Evolutionary conservation across 2,113 vertebrate species (phyloP), one percentile per base, ranked within the genome.

Genomic region (Poeciliopsis prolifica): DNA sequence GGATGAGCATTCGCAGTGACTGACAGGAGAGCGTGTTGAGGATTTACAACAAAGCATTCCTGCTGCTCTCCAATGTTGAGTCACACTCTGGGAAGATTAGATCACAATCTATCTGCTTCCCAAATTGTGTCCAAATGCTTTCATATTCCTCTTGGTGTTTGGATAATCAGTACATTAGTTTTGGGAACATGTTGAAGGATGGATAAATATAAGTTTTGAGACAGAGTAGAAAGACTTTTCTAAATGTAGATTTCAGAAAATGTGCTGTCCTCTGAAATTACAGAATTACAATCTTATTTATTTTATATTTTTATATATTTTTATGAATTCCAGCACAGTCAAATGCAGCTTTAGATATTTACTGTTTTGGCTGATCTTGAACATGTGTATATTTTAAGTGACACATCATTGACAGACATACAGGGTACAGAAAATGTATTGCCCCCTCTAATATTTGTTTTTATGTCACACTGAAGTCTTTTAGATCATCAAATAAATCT

Each of bases 21-120:
- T 77, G 87, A 90, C 87, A 88, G 79, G 70, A 75, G 80, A 69
- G 83, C 30, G 81, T 90, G 88, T 70, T 81, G 77, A 75, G 87
- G 88, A 84, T 85, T 91, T 85, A 82, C 61, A 87, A 80, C 74
- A 82, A 88, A 86, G 77, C 80, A 88, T 91, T 87, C 82, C 79
- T 78, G 71, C 80, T 80, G 84, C 70, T 85, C 70, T 81, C 72
- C 74, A 74, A 26, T 63, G 70, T 75, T 86, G 77, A 86, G 64
- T 87, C 77, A 77, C 74, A 69, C 58, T 69, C 79, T 61, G 3
- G 67, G 66, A 87, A 82, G 87, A 79, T 90, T 58, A 86, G 82
- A 79, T 84, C 82, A 86, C 26, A 65, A 35, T 48, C 61, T 74
- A 62, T 65, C 35, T 77, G 66, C 60, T 82, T 62, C 15, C 70